These are phyloP conservation scores for Centrocercus urophasianus DNA, from an alignment of 2,113 vertebrate genomes.

Conservation along the genomic window DNA sequence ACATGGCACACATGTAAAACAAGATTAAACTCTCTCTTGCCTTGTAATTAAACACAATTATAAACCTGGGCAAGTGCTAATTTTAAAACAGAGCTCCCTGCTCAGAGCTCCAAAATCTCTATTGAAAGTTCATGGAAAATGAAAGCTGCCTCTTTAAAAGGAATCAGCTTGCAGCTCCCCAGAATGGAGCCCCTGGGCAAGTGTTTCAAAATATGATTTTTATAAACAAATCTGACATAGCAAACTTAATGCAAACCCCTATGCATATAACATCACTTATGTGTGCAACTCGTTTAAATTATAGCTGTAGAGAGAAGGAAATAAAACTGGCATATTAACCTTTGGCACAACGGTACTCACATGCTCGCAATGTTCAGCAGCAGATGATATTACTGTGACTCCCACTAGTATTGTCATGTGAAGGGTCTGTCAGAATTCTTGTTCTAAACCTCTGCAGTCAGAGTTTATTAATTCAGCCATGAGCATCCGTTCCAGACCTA, in stretches of 20 bases:
- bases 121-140: conserved; percentile 52
- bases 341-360: conserved; percentile 55
- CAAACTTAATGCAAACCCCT: conserved; percentile 77
- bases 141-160: conserved; percentile 75
- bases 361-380: conserved; percentile 42
- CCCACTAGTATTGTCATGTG: conserved; percentile 35
- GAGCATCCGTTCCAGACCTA: not conserved
- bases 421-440: conserved; percentile 64
- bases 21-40: conserved; percentile 53
- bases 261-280: conserved; percentile 71
- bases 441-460: conserved; percentile 50
- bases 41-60: conserved; percentile 75
- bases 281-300: conserved; percentile 75
- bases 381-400: conserved; percentile 51
- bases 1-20: conserved; percentile 47
- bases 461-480: conserved; percentile 59
- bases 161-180: conserved; percentile 67
- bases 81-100: conserved; percentile 53
- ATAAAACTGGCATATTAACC: conserved; percentile 68
- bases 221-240: conserved; percentile 80
- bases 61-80: conserved; percentile 59
- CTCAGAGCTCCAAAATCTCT: conserved; percentile 49
- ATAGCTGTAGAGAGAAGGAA: conserved; percentile 66
- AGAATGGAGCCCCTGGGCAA: conserved; percentile 73
- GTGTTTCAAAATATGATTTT: conserved; percentile 78